Base-by-base conservation (phyloP, 2,888 invertebrate genomes). In the Lithophane semibrunnea region DNA sequence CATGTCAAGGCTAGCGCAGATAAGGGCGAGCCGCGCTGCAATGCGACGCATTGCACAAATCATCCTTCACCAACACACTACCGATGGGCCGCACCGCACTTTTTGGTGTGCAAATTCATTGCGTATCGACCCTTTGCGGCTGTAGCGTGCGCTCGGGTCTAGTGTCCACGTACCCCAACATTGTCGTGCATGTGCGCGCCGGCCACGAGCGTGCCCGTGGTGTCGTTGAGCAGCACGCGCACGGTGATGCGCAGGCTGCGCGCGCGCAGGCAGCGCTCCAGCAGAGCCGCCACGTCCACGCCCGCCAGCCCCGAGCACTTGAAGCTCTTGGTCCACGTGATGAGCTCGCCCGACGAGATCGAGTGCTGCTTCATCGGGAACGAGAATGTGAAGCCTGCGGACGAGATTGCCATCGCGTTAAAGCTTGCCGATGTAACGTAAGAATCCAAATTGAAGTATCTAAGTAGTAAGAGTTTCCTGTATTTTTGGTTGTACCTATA, bases 321-420 rank as follows among this genome's bases (percentile, higher is more conserved):
- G 94, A 98, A 98, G 79, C 98, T 98, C 95, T 98, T 98, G 0
- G 98, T 98, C 98, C 98, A 98, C n/a, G 98, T 98, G 24, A 98
- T 97, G 85, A 98, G 96, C 86, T 97, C 97, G n/a, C 98, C 98
- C 16, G 97, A 97, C 81, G 98, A 97, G 79, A 98, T 96, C 64
- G 98, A 97, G 90, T 97, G 97, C 91, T 98, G 98, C 83, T 97
- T 97, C 97, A 98, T 98, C 10, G 98, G 98, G 93, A 98, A 98
- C 52, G 98, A 98, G 94, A 98, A 98, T 3, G 98, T 98, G 94
- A 98, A 98, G 12, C 98, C 98, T 98, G 95, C 49, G 7, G 24
- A 63, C 29, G 18, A 29, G 12, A 63, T 52, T 4, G 3, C 2
- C 42, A 9, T n/a, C 1, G 2, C 13, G 29, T 44, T 37, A 49